A percentile compares a stretch with the other conserved stretches of the same genome.
phyloP scores from a whole-genome alignment of 1,140 invertebrate species.

The Euura saliciscinereae region DNA sequence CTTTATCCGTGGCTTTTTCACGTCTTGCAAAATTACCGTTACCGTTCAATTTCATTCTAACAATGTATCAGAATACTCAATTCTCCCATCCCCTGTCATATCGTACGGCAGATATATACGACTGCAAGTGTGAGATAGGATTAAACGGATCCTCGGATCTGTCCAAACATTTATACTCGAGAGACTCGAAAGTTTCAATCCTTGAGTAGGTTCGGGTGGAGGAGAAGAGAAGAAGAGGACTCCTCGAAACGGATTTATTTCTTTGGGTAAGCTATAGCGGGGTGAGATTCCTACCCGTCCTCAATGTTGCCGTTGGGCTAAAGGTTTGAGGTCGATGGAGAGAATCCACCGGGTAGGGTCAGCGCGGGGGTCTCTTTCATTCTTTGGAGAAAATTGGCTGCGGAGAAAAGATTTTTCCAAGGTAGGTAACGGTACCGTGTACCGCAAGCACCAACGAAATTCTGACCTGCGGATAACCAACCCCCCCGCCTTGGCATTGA shows the following conservation, averaged over 20 bases:
- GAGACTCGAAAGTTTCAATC: slow-evolving; percentile 5
- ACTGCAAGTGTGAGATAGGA: not conserved
- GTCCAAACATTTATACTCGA: not conserved
- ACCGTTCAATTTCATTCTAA: too few species aligned
- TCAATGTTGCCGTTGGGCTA: too few species aligned
- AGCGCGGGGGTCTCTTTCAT: not conserved
- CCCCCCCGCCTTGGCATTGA: not conserved
- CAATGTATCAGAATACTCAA: too few species aligned
- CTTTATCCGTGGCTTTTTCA: too few species aligned
- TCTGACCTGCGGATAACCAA: not conserved
- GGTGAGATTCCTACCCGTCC: not conserved
- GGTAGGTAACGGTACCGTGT: not conserved
- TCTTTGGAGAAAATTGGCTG: slow-evolving; percentile 5
- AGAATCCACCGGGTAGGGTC: not conserved
- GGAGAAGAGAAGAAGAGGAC: slow-evolving; percentile 10
- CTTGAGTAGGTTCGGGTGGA: not conserved
- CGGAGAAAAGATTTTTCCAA: not conserved
- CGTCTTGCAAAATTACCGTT: too few species aligned
- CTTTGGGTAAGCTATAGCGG: not conserved
- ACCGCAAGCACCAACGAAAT: not conserved
- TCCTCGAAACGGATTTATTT: slow-evolving; percentile 25
- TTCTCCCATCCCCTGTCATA: too few species aligned
- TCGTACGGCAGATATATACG: too few species aligned
- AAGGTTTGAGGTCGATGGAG: not conserved
- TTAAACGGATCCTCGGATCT: not conserved